phyloP scores from a whole-genome alignment of 2,888 invertebrate genomes.

The Neocrepidodera transversa region DNA sequence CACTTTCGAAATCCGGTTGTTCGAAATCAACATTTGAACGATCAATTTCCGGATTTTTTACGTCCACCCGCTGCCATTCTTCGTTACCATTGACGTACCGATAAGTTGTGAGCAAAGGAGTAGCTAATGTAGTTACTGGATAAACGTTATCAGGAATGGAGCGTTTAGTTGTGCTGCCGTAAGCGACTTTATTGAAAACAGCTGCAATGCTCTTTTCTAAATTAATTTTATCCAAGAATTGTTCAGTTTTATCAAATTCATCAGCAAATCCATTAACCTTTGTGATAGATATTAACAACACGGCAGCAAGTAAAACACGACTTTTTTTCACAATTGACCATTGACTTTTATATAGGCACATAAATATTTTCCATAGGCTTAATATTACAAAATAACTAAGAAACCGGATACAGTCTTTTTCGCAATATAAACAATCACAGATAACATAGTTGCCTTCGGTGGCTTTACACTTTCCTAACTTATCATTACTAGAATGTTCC shows the following conservation, averaged over 20 bases:
- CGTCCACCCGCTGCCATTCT: constrained; percentile 59
- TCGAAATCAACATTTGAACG: constrained; percentile 46
- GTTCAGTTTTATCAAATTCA: constrained; percentile 58
- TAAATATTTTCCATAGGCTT: constrained; percentile 54
- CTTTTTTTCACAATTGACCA: constrained; percentile 45
- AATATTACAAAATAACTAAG: constrained; percentile 44
- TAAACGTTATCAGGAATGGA: constrained; percentile 71
- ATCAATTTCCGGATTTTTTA: constrained; percentile 51
- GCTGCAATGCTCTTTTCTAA: constrained; percentile 73
- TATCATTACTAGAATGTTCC: constrained; percentile 17
- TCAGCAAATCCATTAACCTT: constrained; percentile 47
- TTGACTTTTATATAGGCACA: constrained; percentile 55
- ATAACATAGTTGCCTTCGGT: constrained; percentile 38
- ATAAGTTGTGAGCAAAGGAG: constrained; percentile 67
- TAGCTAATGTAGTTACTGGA: constrained; percentile 69
- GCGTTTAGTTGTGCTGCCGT: constrained; percentile 73
- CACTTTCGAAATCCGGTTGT: constrained; percentile 47
- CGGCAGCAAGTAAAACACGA: constrained; percentile 28
- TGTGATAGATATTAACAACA: constrained; percentile 31
- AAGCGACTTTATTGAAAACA: constrained; percentile 73
- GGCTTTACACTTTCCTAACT: constrained; percentile 29
- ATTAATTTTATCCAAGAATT: constrained; percentile 66
- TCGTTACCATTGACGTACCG: constrained; percentile 59
- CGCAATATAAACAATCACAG: constrained; percentile 49
- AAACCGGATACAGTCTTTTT: constrained; percentile 43